Conservation (phyloP, 2,797 vertebrate genomes). For the Poeciliopsis infans region DNA sequence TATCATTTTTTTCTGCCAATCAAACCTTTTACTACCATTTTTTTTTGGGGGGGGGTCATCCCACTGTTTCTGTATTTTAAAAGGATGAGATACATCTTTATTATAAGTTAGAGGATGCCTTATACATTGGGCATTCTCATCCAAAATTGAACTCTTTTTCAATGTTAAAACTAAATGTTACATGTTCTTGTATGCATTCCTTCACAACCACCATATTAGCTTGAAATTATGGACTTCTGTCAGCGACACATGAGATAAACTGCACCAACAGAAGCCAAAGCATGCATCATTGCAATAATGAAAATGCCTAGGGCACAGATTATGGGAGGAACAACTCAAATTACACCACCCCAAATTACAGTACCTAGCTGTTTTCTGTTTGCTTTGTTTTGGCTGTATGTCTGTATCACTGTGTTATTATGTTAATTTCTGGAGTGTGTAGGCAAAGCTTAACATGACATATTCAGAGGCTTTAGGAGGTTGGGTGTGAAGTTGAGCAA, state of each 20-base stretch:
- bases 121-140: constrained; percentile 11
- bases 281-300: constrained; percentile 60
- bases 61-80: constrained; percentile 4
- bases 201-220: constrained; percentile 35
- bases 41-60: neutral
- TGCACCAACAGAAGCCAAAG: constrained; percentile 49
- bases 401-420: neutral
- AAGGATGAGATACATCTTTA: constrained; percentile 4
- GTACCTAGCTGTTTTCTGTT: constrained; percentile 56
- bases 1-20: no score
- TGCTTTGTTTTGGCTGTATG: constrained; percentile 15
- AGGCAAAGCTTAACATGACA: constrained; percentile 51
- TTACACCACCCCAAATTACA: constrained; percentile 42
- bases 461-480: constrained; percentile 52
- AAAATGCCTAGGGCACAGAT: constrained; percentile 59
- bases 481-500: constrained; percentile 46
- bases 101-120: constrained; percentile 4
- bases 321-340: constrained; percentile 29
- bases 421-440: constrained; percentile 15
- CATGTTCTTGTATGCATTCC: neutral
- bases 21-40: neutral
- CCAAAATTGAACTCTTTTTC: constrained; percentile 20
- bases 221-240: constrained; percentile 48
- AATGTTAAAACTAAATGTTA: constrained; percentile 20
- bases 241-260: constrained; percentile 49